Base-by-base conservation (phyloP, 2,888 invertebrate species). In the Andrena bucephala region DNA sequence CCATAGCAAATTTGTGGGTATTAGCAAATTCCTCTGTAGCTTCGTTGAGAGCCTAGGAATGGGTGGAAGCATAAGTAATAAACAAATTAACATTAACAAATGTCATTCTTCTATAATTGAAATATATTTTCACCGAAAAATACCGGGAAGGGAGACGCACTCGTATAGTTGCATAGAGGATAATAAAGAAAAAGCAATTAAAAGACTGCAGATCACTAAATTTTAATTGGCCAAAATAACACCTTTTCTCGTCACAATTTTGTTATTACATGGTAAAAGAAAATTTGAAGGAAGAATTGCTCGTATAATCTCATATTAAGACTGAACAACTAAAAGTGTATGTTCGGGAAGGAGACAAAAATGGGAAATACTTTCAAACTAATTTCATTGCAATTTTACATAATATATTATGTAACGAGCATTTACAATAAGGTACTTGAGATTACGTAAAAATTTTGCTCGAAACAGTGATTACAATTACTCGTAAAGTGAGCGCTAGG, bases 1-100 rank as follows among this genome's bases (percentile, higher is more conserved):
- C 96, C 73, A 96, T 90, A 10, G 96, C 95, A 83, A 94, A 92
- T 66, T 95, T 94, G 83, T 96, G 94, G 71, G 92, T 93, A 57
- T 80, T 82, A 42, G 87, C 85, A 81, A 92, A 93, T 74, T 93
- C 87, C 63, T 91, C 86, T 8, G 88, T 88, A 52, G 92, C 92
- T 85, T 92, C 88, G 76, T 90, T 77, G 27, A 93, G 85, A 71
- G 92, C 91, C 93, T 93, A 76, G 31, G 73, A 57, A 75, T 70
- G 36, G 24, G 62, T 8, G 77, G 36, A 76, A 75, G 68, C 66
- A 83, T 68, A 65, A 77, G 63, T 48, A 70, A 63, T 48, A 62
- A 65, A 66, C 10, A 52, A 65, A 52, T 36, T 20, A 59, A 48
- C 16, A 42, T 50, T 7, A n/a, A 31, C n/a, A 5, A 3, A 16